Evolutionary conservation across 2,797 vertebrate species (phyloP), one percentile per base, ranked within the genome.

Genomic region (Dicrostonyx torquatus): DNA sequence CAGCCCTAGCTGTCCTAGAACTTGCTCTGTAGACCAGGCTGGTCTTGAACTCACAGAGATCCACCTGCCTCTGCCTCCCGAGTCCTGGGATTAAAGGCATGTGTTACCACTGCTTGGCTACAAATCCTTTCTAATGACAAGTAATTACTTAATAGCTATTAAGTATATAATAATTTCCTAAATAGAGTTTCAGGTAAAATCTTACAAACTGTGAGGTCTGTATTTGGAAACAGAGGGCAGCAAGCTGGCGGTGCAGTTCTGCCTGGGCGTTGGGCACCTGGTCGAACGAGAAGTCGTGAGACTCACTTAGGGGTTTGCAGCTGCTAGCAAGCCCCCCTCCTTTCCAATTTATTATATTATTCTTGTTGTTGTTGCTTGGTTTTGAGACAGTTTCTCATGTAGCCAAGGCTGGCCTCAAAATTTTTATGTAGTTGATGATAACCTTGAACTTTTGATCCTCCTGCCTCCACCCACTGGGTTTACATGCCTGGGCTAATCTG

Each of bases 211-310:
- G 77, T 45, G 66, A 80, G 24, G 31, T 88, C 70, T 77, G 68
- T 87, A 26, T 87, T 95, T 96, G 80, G 84, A 94, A 94, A 93
- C 82, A 94, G 82, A 95, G 60, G 31, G 24, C 50, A 86, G 60
- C 43, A 91, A 62, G 77, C 13, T 26, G 58, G 79, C 62, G 72
- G 55, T 55, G 29, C 37, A 34, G 15, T 72, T 48, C n/a, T 58
- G 18, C 50, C 22, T 45, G 62, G 64, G 48, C 73, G 0, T 93
- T 70, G 82, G 58, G 37, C 68, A 68, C 7, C 1, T 18, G 24
- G 64, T 88, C 48, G 68, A 66, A 79, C 0, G 15, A 43, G 60
- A 96, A 73, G 82, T 83, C 40, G 0, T 8, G 72, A 73, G 50
- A 83, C 64, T 77, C 64, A n/a, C 62, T 77, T 4, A 29, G 7